Evolutionary conservation across 2,113 vertebrate species (phyloP).

Genomic region (Pygoscelis antarcticus): DNA sequence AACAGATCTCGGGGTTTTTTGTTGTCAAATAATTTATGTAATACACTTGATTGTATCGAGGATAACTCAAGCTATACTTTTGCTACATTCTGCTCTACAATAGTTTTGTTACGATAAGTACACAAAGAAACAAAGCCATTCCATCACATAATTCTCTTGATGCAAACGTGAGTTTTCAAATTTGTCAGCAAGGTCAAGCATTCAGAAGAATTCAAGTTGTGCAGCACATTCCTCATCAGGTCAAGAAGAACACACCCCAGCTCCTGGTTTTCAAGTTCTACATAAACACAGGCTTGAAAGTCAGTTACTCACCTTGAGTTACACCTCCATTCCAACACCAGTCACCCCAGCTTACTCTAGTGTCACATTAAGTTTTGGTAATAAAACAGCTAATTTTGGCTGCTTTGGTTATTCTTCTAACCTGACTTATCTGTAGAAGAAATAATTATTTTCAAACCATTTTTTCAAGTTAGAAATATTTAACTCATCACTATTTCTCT

Average conservation of each 20-base stretch:
- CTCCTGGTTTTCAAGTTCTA: neutral
- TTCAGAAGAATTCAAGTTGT: neutral
- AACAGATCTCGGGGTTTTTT: neutral
- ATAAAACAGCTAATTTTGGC: neutral
- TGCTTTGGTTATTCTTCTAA: neutral
- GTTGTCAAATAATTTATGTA: neutral
- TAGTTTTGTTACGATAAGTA: rapidly evolving
- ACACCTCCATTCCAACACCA: neutral
- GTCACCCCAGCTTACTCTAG: neutral
- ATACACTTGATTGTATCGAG: neutral
- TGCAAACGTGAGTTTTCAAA: neutral
- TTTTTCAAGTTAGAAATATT: neutral
- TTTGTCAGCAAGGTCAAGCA: neutral
- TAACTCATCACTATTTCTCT: neutral
- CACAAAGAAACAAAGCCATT: neutral
- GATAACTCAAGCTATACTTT: neutral
- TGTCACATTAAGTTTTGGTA: neutral
- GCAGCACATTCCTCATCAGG: neutral
- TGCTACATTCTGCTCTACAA: neutral
- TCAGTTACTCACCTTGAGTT: neutral
- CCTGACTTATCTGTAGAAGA: neutral
- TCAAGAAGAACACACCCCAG: neutral
- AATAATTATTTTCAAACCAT: neutral
- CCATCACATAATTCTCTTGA: neutral
- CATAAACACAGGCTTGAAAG: neutral